Evolutionary conservation across 1,140 invertebrate genomes (phyloP), one percentile per base, ranked within the genome.

Genomic region (Parasteatoda tepidariorum): DNA sequence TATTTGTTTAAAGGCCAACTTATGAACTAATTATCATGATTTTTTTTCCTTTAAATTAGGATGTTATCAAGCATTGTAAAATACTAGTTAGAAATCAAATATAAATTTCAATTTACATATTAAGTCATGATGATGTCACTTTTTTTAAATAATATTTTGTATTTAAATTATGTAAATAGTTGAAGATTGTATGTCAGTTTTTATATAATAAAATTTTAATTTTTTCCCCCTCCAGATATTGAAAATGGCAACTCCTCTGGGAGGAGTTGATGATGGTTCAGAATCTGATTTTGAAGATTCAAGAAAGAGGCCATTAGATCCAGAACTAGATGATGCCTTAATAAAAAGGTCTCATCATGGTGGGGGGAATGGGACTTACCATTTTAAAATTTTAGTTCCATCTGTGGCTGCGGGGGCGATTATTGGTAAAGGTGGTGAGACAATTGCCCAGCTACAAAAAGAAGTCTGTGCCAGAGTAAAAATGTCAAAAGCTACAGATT

Each of bases 401-500:
- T 95, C 96, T 85, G 95, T 97, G 89, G 97, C 97, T 85, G 96
- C 97, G 59, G 97, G 97, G 83, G 96, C 96, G 87, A 98, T 98
- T 89, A 98, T 99, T 89, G 97, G 97, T 84, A 98, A 98, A 90
- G 97, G 97, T 22, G 97, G 97, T 79, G 97, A 98, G 89, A 98
- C 97, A 28, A 98, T 99, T 90, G 97, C 96, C 85, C 95, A 98
- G 88, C 90, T 98, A 86, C 97, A 99, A 90, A 97, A 97, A 89
- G 96, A 98, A 88, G 59, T 57, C 7, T 28, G 62, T 66, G 95
- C 97, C 85, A 92, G 95, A 86, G 95, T 99, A 82, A 98, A 98
- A 92, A 98, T 99, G 97, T 98, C 97, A 84, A 99, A 98, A 91
- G 96, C 96, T n/a, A 96, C 97, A 88, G 97, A 98, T 89, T 98